Conservation (phyloP, 2,797 vertebrate species). For the Aldrovandia affinis region DNA sequence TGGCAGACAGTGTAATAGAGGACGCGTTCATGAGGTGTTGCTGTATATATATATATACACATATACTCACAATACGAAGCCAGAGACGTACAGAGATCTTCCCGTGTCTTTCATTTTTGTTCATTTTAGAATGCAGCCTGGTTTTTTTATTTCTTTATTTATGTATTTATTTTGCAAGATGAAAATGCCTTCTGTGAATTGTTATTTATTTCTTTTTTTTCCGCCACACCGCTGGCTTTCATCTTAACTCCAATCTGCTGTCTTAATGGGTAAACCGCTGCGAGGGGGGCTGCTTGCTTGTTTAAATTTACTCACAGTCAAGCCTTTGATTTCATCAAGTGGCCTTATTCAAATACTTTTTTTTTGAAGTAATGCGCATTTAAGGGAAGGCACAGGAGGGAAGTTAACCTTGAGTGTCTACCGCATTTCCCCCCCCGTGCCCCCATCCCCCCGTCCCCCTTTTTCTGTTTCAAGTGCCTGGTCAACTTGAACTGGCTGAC, state of each 20-base stretch:
- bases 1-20: not conserved
- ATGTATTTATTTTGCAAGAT: constrained; percentile 11
- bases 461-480: constrained; percentile 95
- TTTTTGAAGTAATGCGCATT: constrained; percentile 89
- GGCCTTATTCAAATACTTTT: constrained; percentile 95
- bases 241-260: constrained; percentile 75
- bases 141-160: not conserved
- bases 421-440: constrained; percentile 73
- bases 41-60: too few species aligned
- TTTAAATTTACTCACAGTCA: constrained; percentile 89
- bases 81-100: not conserved
- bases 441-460: constrained; percentile 48
- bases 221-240: constrained; percentile 78
- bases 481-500: constrained; percentile 98
- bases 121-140: too few species aligned
- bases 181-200: constrained; percentile 23
- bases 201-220: constrained; percentile 62
- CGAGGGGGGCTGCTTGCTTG: constrained; percentile 87
- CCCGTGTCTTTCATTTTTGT: too few species aligned
- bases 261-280: constrained; percentile 94
- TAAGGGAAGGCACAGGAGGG: constrained; percentile 87
- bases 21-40: not conserved
- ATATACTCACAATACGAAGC: constrained; percentile 10
- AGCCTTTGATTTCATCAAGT: constrained; percentile 93
- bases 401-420: constrained; percentile 98